Conservation (phyloP, 2,113 vertebrate genomes). For the Muntiacus reevesi region DNA sequence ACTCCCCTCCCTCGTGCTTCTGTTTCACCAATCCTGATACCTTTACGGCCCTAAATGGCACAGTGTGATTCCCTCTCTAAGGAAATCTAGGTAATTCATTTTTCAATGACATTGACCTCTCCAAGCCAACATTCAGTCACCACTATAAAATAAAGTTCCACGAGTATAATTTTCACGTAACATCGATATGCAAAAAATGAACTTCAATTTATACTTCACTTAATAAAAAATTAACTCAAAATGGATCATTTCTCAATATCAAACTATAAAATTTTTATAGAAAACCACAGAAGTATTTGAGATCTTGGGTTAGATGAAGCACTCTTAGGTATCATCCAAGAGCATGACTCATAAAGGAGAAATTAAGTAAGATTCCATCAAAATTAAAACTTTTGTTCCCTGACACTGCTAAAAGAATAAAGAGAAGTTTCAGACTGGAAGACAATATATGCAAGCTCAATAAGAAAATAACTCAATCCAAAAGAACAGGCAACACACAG, state of each 20-base stretch:
- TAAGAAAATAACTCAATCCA: neutral
- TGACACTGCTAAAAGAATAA: neutral
- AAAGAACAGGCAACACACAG: neutral
- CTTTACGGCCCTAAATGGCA: neutral
- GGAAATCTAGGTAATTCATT: neutral
- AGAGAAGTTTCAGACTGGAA: neutral
- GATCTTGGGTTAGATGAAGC: neutral
- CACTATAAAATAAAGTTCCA: neutral
- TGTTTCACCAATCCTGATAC: neutral
- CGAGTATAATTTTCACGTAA: slow-evolving; percentile 15
- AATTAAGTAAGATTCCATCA: neutral
- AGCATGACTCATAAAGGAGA: neutral
- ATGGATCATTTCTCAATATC: neutral
- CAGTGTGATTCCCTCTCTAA: neutral
- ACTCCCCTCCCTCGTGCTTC: neutral
- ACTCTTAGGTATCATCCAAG: neutral
- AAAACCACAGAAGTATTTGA: neutral
- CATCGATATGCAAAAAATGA: neutral
- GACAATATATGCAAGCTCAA: neutral
- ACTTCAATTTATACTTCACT: neutral
- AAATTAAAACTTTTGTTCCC: neutral
- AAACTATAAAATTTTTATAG: neutral
- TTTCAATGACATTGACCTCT: neutral
- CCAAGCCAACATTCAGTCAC: neutral
- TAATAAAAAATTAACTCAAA: slow-evolving; percentile 31